Evolutionary conservation across 2,888 invertebrate species (phyloP).

Genomic region (Strigamia maritima): DNA sequence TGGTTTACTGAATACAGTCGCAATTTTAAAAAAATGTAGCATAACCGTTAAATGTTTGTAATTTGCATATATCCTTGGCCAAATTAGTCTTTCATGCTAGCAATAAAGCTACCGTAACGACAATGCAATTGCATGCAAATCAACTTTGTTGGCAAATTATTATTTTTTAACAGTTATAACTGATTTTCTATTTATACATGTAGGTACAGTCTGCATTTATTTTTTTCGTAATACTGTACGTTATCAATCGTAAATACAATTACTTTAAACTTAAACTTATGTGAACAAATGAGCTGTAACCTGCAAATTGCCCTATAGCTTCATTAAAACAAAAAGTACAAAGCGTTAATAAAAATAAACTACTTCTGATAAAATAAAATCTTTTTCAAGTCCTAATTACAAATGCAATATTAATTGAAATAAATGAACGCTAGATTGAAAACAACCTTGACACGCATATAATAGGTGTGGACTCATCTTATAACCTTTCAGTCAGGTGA

Average conservation of each 20-base stretch:
- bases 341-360: too few relatives aligned
- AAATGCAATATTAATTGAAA: neutral
- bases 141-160: neutral
- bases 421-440: neutral
- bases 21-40: neutral
- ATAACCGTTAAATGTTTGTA: neutral
- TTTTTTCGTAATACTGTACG: neutral
- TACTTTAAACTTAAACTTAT: too few relatives aligned
- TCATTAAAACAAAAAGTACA: too few relatives aligned
- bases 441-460: neutral
- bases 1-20: too few relatives aligned
- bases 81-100: neutral
- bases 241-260: too few relatives aligned
- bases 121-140: neutral
- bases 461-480: neutral
- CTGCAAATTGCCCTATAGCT: too few relatives aligned
- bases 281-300: too few relatives aligned
- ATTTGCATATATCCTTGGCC: conserved; percentile 20
- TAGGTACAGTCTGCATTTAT: too few relatives aligned
- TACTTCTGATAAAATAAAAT: neutral
- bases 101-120: conserved; percentile 1
- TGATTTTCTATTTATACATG: too few relatives aligned
- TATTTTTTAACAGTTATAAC: too few relatives aligned
- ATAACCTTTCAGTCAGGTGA: neutral
- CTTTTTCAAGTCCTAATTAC: neutral